Evolutionary conservation across 2,113 vertebrate genomes (phyloP), one percentile per base, ranked within the genome.

Genomic region (Cyanoliseus patagonus): DNA sequence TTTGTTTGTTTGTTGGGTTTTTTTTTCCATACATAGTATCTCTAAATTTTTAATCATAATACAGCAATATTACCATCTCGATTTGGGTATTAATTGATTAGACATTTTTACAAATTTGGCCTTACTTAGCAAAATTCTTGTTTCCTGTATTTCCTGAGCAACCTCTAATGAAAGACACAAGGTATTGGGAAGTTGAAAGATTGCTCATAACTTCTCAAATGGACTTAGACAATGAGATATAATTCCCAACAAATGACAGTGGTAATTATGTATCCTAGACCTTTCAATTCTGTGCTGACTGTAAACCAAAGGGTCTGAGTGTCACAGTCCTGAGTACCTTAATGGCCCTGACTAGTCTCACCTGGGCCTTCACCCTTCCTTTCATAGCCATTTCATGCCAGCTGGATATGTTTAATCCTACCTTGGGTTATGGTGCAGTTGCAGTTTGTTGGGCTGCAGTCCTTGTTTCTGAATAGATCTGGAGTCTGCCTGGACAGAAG

Each of bases 61-160:
- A 41, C 12, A 35, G 7, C 28, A 35, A n/a, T 88, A 67, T 86
- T 14, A 77, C 86, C 20, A 72, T 49, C 66, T 86, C 80, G 18
- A 23, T 13, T 80, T 77, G 8, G 42, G 8, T 68, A 83, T 93
- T 96, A 92, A 70, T 41, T 67, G 37, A 85, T 42, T 77, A n/a
- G n/a, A 75, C 3, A n/a, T 6, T 77, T 78, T 95, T 49, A 83
- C 35, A 68, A 35, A 82, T 70, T 42, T 57, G 3, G 12, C 57
- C 79, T 44, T 88, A 1, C 27, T 69, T 23, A 52, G 25, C 9
- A 42, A 69, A 39, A 47, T 55, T 92, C 94, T 95, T 91, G 6
- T 0, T 88, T 73, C 12, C 28, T 25, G 4, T 61, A 61, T 72
- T 55, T 78, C 31, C 62, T 61, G 24, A 79, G 27, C 9, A 64